These are phyloP conservation scores for Machaerirhynchus nigripectus DNA, from an alignment of 2,113 vertebrate species.

Conservation along the genomic window DNA sequence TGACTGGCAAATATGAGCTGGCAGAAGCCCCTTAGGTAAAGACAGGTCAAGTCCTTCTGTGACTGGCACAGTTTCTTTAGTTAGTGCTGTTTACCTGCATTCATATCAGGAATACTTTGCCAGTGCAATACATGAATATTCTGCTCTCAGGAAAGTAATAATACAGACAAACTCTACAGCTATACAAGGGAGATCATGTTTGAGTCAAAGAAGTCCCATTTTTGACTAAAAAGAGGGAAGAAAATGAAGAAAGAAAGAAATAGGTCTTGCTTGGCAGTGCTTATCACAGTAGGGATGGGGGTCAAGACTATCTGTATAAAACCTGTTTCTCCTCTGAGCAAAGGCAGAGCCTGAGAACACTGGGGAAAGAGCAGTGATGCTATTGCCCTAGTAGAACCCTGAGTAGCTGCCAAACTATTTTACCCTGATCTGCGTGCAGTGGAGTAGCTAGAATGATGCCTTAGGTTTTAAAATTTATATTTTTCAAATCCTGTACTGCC, in stretches of 20 bases:
- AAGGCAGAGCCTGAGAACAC: not conserved
- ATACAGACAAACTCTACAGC: not conserved
- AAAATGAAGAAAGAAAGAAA: not conserved
- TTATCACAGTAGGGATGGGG: not conserved
- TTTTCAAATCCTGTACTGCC: not conserved
- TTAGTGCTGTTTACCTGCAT: not conserved
- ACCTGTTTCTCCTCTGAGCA: not conserved
- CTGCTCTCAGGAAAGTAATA: not conserved
- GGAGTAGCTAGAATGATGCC: not conserved
- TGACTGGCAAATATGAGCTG: slow-evolving; percentile 6
- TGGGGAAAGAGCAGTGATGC: not conserved
- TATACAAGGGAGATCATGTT: not conserved
- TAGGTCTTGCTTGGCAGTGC: not conserved
- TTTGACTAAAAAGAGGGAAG: not conserved
- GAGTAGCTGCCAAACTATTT: not conserved
- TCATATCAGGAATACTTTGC: not conserved
- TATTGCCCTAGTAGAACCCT: not conserved
- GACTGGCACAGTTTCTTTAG: not conserved
- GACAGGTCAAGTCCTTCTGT: not conserved
- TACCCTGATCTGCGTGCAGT: not conserved
- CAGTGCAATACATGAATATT: not conserved
- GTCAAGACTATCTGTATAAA: not conserved
- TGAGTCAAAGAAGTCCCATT: not conserved
- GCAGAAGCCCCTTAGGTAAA: not conserved
- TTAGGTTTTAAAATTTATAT: not conserved